Conservation (phyloP, 1,140 invertebrate species). For the Drosophila kanapiae region DNA sequence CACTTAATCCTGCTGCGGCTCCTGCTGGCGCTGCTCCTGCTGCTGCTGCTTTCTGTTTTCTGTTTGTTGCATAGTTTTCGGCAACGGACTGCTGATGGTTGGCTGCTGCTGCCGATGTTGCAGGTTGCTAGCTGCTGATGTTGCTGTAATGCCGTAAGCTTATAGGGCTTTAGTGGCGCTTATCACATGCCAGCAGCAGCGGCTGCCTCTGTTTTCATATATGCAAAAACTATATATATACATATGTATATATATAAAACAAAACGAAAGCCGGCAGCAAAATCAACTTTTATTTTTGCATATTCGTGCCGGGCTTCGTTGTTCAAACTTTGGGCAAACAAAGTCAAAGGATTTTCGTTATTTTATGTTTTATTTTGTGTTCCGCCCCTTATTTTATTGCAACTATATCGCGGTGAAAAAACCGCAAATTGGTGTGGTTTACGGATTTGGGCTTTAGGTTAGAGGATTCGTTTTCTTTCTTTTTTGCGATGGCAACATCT, state of each 20-base stretch:
- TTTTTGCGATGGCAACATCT: no score
- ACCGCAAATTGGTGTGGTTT: slow-evolving; percentile 71
- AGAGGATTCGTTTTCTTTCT: no score
- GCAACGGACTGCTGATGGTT: slow-evolving; percentile 24
- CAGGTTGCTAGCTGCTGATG: slow-evolving; percentile 34
- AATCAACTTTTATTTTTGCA: slow-evolving; percentile 42
- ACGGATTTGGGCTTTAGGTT: slow-evolving; percentile 1
- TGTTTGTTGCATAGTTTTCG: slow-evolving; percentile 50
- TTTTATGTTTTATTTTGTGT: slow-evolving; percentile 10
- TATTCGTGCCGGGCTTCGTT: slow-evolving; percentile 31
- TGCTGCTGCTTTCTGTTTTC: neutral
- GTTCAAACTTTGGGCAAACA: slow-evolving; percentile 37
- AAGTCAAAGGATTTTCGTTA: slow-evolving; percentile 49
- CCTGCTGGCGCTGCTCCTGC: no score
- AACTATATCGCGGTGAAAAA: slow-evolving; percentile 58
- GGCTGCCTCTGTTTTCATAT: slow-evolving; percentile 47
- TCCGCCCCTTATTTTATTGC: slow-evolving; percentile 20
- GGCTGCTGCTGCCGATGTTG: slow-evolving; percentile 38
- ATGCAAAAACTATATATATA: slow-evolving; percentile 3
- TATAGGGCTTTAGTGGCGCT: slow-evolving; percentile 62
- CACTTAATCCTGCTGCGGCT: slow-evolving; percentile 21
- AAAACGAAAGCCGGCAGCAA: slow-evolving; percentile 24
- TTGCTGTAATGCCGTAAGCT: slow-evolving; percentile 67
- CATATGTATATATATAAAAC: neutral
- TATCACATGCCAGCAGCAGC: slow-evolving; percentile 60